Conservation (phyloP, 2,888 invertebrate genomes). For the Ctena decussata region DNA sequence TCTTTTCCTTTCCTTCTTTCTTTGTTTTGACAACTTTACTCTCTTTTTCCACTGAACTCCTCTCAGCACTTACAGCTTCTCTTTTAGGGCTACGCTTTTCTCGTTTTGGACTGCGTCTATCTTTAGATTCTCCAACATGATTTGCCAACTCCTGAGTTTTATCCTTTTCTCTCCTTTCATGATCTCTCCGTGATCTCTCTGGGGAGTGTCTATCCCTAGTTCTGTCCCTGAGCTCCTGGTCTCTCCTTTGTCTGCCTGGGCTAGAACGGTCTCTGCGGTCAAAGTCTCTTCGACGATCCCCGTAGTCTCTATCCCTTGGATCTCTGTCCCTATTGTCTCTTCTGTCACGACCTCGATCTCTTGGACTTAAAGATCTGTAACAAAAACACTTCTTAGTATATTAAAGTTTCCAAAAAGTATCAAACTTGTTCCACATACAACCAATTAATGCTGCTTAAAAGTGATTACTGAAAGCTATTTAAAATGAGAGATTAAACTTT, state of each 20-base stretch:
- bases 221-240: conserved; percentile 33
- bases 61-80: conserved; percentile 14
- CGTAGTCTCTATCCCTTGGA: conserved; percentile 20
- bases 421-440: no score
- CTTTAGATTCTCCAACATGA: not conserved
- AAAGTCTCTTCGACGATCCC: conserved; percentile 16
- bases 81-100: conserved; percentile 31
- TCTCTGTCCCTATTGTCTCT: conserved; percentile 21
- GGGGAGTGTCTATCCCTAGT: conserved; percentile 19
- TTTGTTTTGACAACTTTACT: conserved; percentile 31
- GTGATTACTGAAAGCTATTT: no score
- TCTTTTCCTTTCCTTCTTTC: conserved; percentile 87
- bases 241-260: conserved; percentile 5
- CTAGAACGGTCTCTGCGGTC: not conserved
- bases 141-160: not conserved
- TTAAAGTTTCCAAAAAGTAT: no score
- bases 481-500: no score
- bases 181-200: conserved; percentile 25
- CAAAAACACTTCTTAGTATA: not conserved
- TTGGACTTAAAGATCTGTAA: conserved; percentile 46
- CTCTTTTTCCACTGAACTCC: conserved; percentile 73
- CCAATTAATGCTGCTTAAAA: no score
- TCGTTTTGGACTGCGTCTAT: conserved; percentile 33
- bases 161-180: not conserved
- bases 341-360: conserved; percentile 18